Evolutionary conservation across 2,113 vertebrate species (phyloP).

Genomic region (Ariopsis seemanni): DNA sequence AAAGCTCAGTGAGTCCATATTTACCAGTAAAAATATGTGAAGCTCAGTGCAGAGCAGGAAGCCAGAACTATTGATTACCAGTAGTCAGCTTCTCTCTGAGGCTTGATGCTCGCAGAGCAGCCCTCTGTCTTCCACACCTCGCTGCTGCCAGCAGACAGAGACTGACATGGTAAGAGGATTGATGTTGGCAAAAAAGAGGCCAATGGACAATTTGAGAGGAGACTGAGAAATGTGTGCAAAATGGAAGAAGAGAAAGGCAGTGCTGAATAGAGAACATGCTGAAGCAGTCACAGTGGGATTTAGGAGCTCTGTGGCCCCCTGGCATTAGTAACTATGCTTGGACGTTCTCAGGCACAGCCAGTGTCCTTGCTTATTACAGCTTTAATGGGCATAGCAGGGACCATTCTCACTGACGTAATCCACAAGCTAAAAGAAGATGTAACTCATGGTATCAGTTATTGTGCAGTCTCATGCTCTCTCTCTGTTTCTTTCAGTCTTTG

Average conservation of each 20-base stretch:
- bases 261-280: constrained; percentile 40
- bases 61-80: constrained; percentile 17
- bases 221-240: constrained; percentile 9
- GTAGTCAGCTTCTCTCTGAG: constrained; percentile 27
- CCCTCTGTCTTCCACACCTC: constrained; percentile 22
- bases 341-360: neutral
- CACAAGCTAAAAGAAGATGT: constrained; percentile 11
- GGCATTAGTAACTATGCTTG: constrained; percentile 3
- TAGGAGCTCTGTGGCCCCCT: neutral
- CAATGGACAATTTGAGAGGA: constrained; percentile 9
- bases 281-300: constrained; percentile 19
- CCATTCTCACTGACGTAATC: neutral
- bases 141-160: constrained; percentile 4
- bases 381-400: constrained; percentile 25
- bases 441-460: neutral
- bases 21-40: neutral
- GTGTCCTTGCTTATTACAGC: constrained; percentile 2
- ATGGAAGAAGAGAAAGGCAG: constrained; percentile 9
- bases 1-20: neutral
- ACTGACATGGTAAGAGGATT: constrained; percentile 21
- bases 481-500: constrained; percentile 1
- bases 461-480: neutral
- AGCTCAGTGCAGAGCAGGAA: constrained; percentile 14
- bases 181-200: neutral
- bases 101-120: neutral